Base-by-base conservation (phyloP, 2,797 vertebrate species). In the Philypnodon macrostomus region DNA sequence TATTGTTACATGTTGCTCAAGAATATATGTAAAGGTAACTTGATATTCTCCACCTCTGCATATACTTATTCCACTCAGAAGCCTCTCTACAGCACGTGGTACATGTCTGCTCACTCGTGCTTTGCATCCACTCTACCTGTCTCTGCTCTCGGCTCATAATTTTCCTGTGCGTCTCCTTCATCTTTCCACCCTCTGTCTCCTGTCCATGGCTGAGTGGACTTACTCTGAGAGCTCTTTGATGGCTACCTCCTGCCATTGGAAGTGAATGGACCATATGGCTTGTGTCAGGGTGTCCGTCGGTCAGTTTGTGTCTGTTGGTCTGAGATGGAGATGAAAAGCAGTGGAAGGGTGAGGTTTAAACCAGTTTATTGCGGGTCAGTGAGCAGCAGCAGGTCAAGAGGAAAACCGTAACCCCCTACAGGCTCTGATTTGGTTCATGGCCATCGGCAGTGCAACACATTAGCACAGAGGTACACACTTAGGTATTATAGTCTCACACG, bases 251-350 rank as follows among this genome's bases (percentile, higher is more conserved):
- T 63, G 69, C 79, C 63, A 71, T 47, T 75, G 75, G 52, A 80
- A 71, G 65, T 80, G 85, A 86, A 84, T 67, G 65, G 73, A 60
- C 81, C 86, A 88, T 89, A 89, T 88, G 85, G 79, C 75, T 72
- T 67, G 65, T 56, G 63, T 77, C 77, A 53, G 73, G 48, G 67
- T 51, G 71, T 77, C 73, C 46, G 58, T 70, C 16, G 60, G 75
- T 78, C 71, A 63, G 70, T 58, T 61, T 64, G 63, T 61, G 68
- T 72, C 74, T 31, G 34, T 53, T 52, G 70, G 57, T 75, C 67
- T 76, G 73, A 62, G 74, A 77, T 76, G 61, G 74, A 70, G 80
- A 81, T 85, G 73, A 83, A 83, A 81, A 76, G 51, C 69, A 40
- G 56, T 33, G 38, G 53, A 63, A 63, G 63, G 69, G 67, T 53